Evolutionary conservation across 2,888 invertebrate species (phyloP), one percentile per base, ranked within the genome.

Genomic region (Acrocyrtus sp.): DNA sequence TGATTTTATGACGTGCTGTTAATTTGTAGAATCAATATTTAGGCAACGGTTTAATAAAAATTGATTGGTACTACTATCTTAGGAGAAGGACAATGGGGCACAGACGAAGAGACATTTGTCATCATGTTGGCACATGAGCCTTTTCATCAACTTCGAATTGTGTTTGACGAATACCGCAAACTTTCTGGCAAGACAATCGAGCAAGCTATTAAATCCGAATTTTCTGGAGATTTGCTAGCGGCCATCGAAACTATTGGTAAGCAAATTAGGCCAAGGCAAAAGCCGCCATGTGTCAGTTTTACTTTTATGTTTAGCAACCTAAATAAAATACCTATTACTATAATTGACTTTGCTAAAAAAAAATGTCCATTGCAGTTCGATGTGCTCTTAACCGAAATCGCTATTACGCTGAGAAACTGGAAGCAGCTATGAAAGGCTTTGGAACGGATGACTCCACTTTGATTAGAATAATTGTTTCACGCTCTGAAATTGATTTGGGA

Each of bases 151-250:
- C 85, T 92, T 79, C 86, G 88, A 1, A 85, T 88, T 63, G 86
- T 91, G 61, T 91, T 91, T 84, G 90, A 91, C 80, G 91, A 90
- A 83, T 93, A 93, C 85, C 90, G 91, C 84, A 87, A 88, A 75
- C 84, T 92, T 12, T 87, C 91, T 1, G 92, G 92, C 0, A 89
- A 89, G 82, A 90, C 91, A 77, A 89, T 92, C 80, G 90, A 91
- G 83, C 90, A 91, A 82, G 90, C 91, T 60, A 87, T 92, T 83
- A 88, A 89, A 83, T 87, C 88, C 1, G 84, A 84, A 76, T 81
- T 84, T 77, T 82, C 82, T 72, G 92, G 91, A 0, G 90, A 91
- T 77, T 84, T 91, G 39, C 86, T 88, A 79, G 88, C 90, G 2
- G 91, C 91, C 0, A 87, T 91, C 82, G 86, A 90, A 24, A 90